A percentile compares a stretch with the other conserved stretches of the same genome.
These are phyloP conservation scores for Perca fluviatilis DNA, from an alignment of 2,113 vertebrate genomes.

Conservation along the genomic window DNA sequence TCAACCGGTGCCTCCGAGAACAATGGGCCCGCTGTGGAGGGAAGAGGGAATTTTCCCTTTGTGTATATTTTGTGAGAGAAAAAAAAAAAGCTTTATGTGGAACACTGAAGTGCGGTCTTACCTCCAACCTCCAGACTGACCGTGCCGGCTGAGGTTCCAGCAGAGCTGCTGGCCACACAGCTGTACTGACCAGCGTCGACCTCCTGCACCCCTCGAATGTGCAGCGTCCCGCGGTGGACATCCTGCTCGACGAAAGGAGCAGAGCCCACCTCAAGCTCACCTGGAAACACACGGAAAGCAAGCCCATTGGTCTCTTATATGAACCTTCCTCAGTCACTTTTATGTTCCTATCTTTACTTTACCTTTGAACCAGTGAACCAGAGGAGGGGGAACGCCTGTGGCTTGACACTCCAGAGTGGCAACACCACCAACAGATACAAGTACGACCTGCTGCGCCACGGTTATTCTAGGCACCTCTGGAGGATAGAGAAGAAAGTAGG, in stretches of 20 bases:
- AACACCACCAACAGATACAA: conserved; percentile 84
- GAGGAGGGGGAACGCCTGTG: conserved; percentile 85
- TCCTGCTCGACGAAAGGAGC: conserved; percentile 78
- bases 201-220: conserved; percentile 83
- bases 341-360: conserved; percentile 3
- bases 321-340: neutral
- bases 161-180: conserved; percentile 87
- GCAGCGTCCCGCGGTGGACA: conserved; percentile 76
- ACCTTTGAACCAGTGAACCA: conserved; percentile 93
- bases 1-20: conserved; percentile 85
- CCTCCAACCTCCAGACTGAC: conserved; percentile 89
- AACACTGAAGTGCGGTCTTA: conserved; percentile 77
- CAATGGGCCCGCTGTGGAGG: conserved; percentile 85
- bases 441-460: conserved; percentile 76
- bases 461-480: conserved; percentile 87
- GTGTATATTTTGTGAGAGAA: conserved; percentile 18
- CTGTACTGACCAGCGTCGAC: conserved; percentile 87
- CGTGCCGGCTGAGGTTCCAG: conserved; percentile 76
- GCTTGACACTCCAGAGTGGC: conserved; percentile 86
- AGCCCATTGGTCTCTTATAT: neutral
- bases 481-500: neutral
- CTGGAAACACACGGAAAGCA: conserved; percentile 73
- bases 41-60: conserved; percentile 36
- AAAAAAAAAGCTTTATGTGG: neutral
- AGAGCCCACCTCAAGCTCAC: conserved; percentile 81